Evolutionary conservation across 1,140 invertebrate species (phyloP), one percentile per base, ranked within the genome.

Genomic region (Anastatus disparis): DNA sequence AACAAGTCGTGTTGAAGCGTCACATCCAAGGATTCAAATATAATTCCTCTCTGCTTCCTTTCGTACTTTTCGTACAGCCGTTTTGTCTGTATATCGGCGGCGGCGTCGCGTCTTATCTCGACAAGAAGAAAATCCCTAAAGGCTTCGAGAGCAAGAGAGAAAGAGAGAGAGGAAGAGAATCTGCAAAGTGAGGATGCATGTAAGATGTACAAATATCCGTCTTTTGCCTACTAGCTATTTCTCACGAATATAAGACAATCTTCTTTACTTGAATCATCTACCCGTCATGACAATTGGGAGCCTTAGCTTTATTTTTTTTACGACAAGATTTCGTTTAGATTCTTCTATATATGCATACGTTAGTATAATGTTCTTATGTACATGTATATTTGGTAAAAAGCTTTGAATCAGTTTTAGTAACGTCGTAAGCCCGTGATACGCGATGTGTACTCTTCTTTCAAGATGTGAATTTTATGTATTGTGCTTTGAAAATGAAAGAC

Each of bases 171-270:
- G n/a, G n/a, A n/a, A n/a, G n/a, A n/a, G n/a, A n/a, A n/a, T n/a
- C 26, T 64, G 62, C 56, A 78, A 79, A 79, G 77, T 76, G 73
- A 75, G 67, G 73, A 76, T 78, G 71, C 77, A 72, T 79, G 74
- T 78, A 76, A 20, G 15, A 55, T 27, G 52, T 55, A 31, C 15
- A 44, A 13, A 15, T 35, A 2, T n/a, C 27, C 27, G 10, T 31
- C n/a, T n/a, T n/a, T n/a, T n/a, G n/a, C n/a, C n/a, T n/a, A n/a
- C n/a, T n/a, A n/a, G n/a, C n/a, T n/a, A n/a, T n/a, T n/a, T n/a
- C 52, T 55, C 52, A 15, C 52, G 52, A 20, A 55, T 55, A 53
- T 59, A 24, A 68, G 70, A 13, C 59, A 70, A 52, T 29, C 55
- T 55, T 66, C 64, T n/a, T 71, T 72, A 74, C 70, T 64, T 55